Conservation (phyloP, 2,797 vertebrate species). For the Cryptoprocta ferox region DNA sequence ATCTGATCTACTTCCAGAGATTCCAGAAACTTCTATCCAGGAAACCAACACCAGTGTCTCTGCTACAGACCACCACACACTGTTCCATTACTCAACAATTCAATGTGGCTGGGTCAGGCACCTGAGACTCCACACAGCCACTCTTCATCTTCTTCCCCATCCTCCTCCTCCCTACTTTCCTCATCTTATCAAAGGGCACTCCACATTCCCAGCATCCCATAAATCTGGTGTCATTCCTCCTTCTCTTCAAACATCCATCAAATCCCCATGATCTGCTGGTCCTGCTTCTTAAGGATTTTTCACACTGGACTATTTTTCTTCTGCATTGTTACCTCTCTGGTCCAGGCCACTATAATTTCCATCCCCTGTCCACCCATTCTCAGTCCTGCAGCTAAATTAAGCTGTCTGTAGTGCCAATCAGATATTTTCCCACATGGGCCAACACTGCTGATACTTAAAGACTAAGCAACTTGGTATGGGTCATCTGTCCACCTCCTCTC, state of each 20-base stretch:
- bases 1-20: background rate
- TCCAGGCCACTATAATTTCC: background rate
- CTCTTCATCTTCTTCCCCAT: background rate
- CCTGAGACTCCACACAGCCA: background rate
- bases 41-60: background rate
- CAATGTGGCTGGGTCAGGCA: no score
- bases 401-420: background rate
- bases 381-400: background rate
- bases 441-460: background rate
- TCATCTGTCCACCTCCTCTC: background rate
- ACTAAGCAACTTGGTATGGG: background rate
- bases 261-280: background rate
- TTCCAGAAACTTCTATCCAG: background rate
- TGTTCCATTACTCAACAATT: background rate
- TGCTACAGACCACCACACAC: background rate
- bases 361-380: background rate
- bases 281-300: background rate
- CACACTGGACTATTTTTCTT: background rate
- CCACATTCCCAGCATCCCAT: background rate
- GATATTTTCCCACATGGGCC: background rate
- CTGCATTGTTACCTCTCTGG: background rate
- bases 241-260: background rate
- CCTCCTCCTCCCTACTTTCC: background rate
- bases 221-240: background rate
- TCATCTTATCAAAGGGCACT: background rate